Percentiles rank a stretch among this genome's conserved stretches.
Evolutionary conservation across 53 echinoderm and acorn worm species (phyloP).

Genomic region (Arbacia lixula): DNA sequence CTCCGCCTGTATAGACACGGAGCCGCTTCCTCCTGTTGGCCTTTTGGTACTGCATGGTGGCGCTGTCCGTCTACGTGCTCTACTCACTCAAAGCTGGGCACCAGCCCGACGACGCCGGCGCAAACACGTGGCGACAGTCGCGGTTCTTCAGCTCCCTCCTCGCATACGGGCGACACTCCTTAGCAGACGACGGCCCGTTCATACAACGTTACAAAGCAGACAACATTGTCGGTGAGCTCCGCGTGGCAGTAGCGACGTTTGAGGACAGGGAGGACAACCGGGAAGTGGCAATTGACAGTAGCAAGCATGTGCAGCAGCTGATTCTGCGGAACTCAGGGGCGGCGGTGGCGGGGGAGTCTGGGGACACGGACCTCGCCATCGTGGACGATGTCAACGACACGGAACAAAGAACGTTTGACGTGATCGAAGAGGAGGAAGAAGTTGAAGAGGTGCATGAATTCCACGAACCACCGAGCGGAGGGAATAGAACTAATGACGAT

Average conservation of each 20-base stretch:
- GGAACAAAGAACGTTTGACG: slow-evolving; percentile 49
- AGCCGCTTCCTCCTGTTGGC: slow-evolving; percentile 33
- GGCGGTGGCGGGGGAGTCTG: background rate
- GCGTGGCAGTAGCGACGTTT: background rate
- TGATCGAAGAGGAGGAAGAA: slow-evolving; percentile 16
- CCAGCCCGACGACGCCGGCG: slow-evolving; percentile 4
- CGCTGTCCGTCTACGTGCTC: slow-evolving; percentile 8
- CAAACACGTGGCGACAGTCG: background rate
- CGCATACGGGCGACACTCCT: background rate
- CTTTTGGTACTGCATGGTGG: slow-evolving; percentile 34
- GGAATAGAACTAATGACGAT: no score
- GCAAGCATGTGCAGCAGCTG: slow-evolving; percentile 21
- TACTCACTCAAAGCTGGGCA: background rate
- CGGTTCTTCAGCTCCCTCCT: slow-evolving; percentile 29
- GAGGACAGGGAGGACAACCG: background rate
- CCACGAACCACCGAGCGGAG: background rate
- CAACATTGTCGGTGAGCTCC: slow-evolving; percentile 3
- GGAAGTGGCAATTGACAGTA: background rate
- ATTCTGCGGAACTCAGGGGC: slow-evolving; percentile 18
- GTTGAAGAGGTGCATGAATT: slow-evolving; percentile 1
- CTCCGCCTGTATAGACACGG: no score
- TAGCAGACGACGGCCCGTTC: slow-evolving; percentile 24
- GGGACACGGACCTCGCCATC: background rate
- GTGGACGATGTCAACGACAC: background rate
- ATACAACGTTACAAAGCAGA: slow-evolving; percentile 17